Evolutionary conservation across 2,797 vertebrate species (phyloP).

Genomic region (Phoebastria nigripes): DNA sequence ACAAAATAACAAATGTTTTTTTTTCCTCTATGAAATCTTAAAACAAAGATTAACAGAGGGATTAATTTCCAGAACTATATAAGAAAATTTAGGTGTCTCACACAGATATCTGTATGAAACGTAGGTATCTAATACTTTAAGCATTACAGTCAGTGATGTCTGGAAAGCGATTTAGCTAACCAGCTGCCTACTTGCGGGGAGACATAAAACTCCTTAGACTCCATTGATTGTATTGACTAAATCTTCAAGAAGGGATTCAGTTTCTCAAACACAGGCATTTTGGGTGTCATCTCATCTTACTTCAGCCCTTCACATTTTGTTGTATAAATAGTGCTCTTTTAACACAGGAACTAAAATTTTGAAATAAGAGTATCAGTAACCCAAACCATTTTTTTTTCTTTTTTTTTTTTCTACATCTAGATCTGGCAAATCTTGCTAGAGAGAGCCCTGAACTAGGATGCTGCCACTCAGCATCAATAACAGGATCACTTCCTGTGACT

Average conservation of each 20-base stretch:
- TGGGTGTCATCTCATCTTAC: not conserved
- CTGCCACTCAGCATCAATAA: not conserved
- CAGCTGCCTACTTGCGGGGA: not conserved
- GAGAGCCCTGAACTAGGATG: not conserved
- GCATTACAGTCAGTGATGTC: not conserved
- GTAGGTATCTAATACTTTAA: not conserved
- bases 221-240: not conserved
- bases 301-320: not conserved
- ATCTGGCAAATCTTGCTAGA: not conserved
- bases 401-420: not conserved
- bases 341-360: not conserved
- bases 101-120: not conserved
- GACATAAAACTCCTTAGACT: not conserved
- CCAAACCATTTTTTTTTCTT: not conserved
- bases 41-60: not conserved
- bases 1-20: not conserved
- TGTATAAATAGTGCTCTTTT: not conserved
- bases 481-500: not conserved
- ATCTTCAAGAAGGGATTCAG: not conserved
- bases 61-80: not conserved
- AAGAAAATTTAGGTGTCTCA: not conserved
- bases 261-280: not conserved
- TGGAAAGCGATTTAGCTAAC: not conserved
- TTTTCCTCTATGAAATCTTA: not conserved
- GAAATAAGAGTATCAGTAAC: not conserved